These are phyloP conservation scores for Terrapene triunguis DNA, from an alignment of 2,113 vertebrate genomes.

Conservation along the genomic window DNA sequence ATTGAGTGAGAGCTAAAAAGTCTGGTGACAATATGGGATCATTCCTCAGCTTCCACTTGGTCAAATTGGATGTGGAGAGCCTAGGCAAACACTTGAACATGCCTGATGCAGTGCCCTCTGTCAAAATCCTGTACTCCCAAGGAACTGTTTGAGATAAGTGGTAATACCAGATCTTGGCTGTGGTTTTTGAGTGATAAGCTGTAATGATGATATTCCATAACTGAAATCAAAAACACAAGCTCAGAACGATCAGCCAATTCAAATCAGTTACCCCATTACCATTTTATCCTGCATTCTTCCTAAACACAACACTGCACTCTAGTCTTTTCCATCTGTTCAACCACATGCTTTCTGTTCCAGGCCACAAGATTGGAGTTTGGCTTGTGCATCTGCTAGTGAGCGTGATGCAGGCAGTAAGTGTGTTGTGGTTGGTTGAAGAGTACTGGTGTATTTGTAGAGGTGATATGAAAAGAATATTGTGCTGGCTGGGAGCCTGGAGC, in stretches of 20 bases:
- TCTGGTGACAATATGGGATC: background rate
- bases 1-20: background rate
- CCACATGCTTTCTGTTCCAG: background rate
- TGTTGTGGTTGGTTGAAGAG: background rate
- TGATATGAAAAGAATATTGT: background rate
- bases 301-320: background rate
- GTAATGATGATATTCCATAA: background rate
- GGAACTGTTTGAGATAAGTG: background rate
- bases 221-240: background rate
- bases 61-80: background rate
- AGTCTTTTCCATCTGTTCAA: background rate
- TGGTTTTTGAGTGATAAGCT: background rate
- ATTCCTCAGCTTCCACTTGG: background rate
- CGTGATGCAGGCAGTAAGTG: background rate
- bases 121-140: too few relatives aligned
- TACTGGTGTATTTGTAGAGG: background rate
- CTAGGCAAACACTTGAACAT: background rate
- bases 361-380: background rate
- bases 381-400: background rate
- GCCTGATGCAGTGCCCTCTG: background rate
- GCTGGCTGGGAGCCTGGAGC: background rate
- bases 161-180: background rate
- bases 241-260: background rate
- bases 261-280: background rate
- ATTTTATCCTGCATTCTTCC: background rate